phyloP scores from a whole-genome alignment of 2,113 vertebrate species.

The Chamaetylas fuelleborni region DNA sequence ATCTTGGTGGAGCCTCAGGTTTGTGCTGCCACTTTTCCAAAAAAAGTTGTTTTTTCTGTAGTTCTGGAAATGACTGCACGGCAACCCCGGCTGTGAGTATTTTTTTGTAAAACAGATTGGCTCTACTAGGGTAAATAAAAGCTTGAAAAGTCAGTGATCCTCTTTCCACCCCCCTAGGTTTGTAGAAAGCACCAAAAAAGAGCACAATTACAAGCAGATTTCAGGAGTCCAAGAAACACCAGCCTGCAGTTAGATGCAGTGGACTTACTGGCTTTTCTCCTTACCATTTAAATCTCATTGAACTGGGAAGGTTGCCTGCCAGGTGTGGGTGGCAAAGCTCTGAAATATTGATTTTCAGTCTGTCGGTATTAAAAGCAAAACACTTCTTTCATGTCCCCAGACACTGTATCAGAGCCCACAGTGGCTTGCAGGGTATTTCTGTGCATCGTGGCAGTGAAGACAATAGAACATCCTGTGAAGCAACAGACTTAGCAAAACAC shows the following conservation, averaged over 20 bases:
- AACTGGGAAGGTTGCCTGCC: background rate
- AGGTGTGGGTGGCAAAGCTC: background rate
- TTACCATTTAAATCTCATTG: background rate
- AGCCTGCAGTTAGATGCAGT: background rate
- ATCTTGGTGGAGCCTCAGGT: background rate
- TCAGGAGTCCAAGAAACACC: background rate
- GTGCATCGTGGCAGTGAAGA: background rate
- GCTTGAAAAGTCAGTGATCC: background rate
- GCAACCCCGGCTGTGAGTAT: background rate
- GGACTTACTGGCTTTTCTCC: background rate
- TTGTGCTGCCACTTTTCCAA: background rate
- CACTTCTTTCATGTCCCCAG: background rate
- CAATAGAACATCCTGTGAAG: conserved; percentile 64
- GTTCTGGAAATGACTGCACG: background rate
- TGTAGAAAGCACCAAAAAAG: background rate
- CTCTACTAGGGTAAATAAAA: background rate
- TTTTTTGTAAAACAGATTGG: background rate
- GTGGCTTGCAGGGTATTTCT: conserved; percentile 25
- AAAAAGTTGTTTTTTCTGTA: background rate
- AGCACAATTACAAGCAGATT: background rate
- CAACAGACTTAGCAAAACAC: conserved; percentile 44
- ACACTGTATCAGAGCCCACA: background rate
- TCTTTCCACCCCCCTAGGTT: background rate
- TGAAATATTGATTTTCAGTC: conserved; percentile 6
- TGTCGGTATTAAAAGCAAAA: background rate